These are phyloP conservation scores for Micromussa lordhowensis DNA, from an alignment of 92 coral and sea anemone species.

Conservation along the genomic window DNA sequence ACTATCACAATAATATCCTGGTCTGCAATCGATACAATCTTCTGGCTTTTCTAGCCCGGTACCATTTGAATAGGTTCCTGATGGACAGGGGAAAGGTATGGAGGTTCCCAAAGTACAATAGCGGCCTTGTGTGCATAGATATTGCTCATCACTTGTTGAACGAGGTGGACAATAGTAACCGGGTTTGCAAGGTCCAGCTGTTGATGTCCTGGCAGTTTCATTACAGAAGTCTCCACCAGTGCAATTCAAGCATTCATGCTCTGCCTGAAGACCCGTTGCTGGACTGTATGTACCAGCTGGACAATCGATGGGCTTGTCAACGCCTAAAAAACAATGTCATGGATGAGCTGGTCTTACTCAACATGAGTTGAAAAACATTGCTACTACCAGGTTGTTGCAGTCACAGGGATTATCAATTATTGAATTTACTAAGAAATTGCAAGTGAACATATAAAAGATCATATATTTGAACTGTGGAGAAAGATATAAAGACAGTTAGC, in stretches of 20 bases:
- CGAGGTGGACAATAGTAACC: slow-evolving; percentile 90
- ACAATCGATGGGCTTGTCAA: slow-evolving; percentile 84
- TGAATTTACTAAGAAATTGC: background rate
- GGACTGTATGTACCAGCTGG: slow-evolving; percentile 90
- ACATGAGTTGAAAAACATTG: background rate
- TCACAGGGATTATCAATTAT: background rate
- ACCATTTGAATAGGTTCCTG: slow-evolving; percentile 86
- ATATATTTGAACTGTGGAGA: no score
- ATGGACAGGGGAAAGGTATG: slow-evolving; percentile 85
- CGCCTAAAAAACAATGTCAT: slow-evolving; percentile 53
- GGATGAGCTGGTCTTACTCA: background rate
- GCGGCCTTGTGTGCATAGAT: slow-evolving; percentile 85
- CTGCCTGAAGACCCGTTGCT: slow-evolving; percentile 69
- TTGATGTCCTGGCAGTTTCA: slow-evolving; percentile 79
- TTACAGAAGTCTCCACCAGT: slow-evolving; percentile 97
- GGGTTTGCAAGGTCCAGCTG: slow-evolving; percentile 88
- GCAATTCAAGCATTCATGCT: slow-evolving; percentile 83
- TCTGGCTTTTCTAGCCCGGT: slow-evolving; percentile 71
- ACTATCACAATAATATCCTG: slow-evolving; percentile 93
- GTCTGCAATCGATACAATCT: slow-evolving; percentile 77
- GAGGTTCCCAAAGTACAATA: slow-evolving; percentile 80
- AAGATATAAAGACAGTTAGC: no score
- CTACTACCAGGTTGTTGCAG: background rate
- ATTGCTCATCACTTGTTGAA: slow-evolving; percentile 73
- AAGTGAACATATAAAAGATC: no score